Base-by-base conservation (phyloP, 2,797 vertebrate species). In the Pangasius mekongensis region DNA sequence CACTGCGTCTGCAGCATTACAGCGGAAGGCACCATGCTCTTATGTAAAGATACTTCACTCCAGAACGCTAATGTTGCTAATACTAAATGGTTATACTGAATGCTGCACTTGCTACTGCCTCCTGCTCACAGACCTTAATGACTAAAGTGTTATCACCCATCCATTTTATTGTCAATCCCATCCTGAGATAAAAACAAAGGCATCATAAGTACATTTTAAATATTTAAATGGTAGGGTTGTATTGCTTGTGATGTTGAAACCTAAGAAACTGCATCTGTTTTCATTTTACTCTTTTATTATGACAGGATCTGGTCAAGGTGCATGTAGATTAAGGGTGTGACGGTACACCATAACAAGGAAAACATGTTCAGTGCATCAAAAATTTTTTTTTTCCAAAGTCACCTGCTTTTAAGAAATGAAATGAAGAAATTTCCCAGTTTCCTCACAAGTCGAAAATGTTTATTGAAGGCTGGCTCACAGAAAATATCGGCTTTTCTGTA, bases 1-100 rank as follows among this genome's bases (percentile, higher is more conserved):
- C 85, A 43, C 74, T 14, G 43, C 24, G 83, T 88, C 87, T 89
- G 64, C 88, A 86, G 56, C 67, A 83, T 62, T 88, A 76, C 60
- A 43, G 80, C 47, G 77, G 69, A 87, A 82, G 74, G 58, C 69
- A 82, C 81, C 64, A 60, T 64, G 66, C 77, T 43, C 67, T 78
- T 85, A 86, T 20, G 66, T 69, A 82, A 89, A 60, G 69, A 83
- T 69, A 5, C 56, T 86, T 58, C 71, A 86, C 24, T 66, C 54
- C 36, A 85, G 27, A 83, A 87, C 74, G 47, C 85, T 85, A 82
- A 88, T 64, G 24, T 20, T 86, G 85, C 43, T 14, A 66, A 73
- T 52, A 64, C 56, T n/a, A 39, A 22, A 73, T n/a, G 22, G 27
- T 49, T 66, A 5, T 67, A 69, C 54, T 18, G 84, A 85, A 36